These are phyloP conservation scores for Melanostoma scalare DNA, from an alignment of 2,888 invertebrate species.

Conservation along the genomic window DNA sequence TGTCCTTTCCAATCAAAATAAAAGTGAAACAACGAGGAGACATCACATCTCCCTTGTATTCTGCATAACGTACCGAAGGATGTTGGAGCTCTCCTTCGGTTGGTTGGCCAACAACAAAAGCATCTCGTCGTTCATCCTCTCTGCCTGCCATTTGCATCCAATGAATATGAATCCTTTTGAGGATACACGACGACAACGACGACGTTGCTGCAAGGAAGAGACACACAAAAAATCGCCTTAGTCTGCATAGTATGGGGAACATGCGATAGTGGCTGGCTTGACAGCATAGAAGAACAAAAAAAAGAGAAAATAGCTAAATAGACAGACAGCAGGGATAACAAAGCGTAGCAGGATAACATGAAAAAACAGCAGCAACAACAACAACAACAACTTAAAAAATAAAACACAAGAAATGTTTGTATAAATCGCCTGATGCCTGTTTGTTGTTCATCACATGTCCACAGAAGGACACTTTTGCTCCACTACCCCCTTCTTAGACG, in stretches of 20 bases:
- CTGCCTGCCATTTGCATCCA: conserved; percentile 57
- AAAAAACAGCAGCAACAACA: not conserved
- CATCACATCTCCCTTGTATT: conserved; percentile 2
- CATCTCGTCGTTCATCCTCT: conserved; percentile 35
- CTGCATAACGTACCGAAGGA: conserved; percentile 18
- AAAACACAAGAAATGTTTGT: conserved; percentile 51
- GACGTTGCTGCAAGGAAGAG: conserved; percentile 19
- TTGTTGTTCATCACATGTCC: conserved; percentile 72
- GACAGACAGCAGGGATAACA: conserved; percentile 68
- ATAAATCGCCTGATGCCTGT: conserved; percentile 69
- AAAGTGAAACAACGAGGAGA: conserved; percentile 25
- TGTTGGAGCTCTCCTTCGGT: conserved; percentile 57
- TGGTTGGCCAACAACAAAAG: conserved; percentile 69
- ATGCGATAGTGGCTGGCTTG: conserved; percentile 58
- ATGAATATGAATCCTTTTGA: conserved; percentile 70
- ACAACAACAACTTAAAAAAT: conserved; percentile 16
- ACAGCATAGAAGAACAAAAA: not conserved
- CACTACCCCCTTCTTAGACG: conserved; percentile 37
- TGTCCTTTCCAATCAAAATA: conserved; percentile 63
- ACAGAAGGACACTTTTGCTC: conserved; percentile 59
- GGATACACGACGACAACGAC: conserved; percentile 53
- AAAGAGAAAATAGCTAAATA: conserved; percentile 19
- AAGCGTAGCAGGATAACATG: conserved; percentile 53
- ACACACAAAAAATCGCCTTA: conserved; percentile 55
- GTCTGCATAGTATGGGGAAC: conserved; percentile 54